phyloP scores from a whole-genome alignment of 2,797 vertebrate species.

The Silurus aristotelis region DNA sequence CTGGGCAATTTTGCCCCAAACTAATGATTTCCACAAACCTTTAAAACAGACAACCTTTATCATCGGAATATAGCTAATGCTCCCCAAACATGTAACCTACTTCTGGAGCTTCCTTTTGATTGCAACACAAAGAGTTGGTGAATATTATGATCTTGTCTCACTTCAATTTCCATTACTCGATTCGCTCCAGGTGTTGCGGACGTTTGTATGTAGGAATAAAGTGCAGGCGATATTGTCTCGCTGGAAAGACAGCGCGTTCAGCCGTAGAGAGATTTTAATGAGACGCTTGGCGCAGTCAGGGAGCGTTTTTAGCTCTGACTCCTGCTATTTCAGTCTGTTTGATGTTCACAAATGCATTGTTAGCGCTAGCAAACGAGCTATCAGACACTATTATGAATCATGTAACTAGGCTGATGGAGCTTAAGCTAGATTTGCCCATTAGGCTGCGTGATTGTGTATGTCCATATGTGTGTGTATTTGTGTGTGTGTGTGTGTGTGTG shows the following conservation, averaged over 20 bases:
- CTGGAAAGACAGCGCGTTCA: not conserved
- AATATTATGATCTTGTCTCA: slow-evolving; percentile 24
- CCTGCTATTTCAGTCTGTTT: slow-evolving; percentile 34
- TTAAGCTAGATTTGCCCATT: slow-evolving; percentile 25
- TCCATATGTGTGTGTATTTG: too few species aligned
- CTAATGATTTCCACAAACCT: not conserved
- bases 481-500: too few species aligned
- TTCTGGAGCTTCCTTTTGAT: slow-evolving; percentile 9
- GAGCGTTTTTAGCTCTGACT: slow-evolving; percentile 32
- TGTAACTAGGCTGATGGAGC: not conserved
- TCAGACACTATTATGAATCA: slow-evolving; percentile 31
- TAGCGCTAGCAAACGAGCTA: slow-evolving; percentile 29
- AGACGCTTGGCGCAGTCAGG: slow-evolving; percentile 27
- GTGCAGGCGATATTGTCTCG: slow-evolving; percentile 10
- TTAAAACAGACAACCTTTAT: slow-evolving; percentile 1
- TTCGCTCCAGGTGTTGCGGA: slow-evolving; percentile 8
- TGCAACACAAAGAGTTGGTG: not conserved
- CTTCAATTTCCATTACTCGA: slow-evolving; percentile 19
- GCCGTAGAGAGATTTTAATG: slow-evolving; percentile 41
- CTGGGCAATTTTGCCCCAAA: not conserved
- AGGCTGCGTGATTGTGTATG: not conserved
- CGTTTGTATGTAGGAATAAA: slow-evolving; percentile 26
- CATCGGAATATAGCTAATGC: not conserved
- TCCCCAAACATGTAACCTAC: not conserved
- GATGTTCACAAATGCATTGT: slow-evolving; percentile 31